A percentile compares a stretch with the other conserved stretches of the same genome.
These are phyloP conservation scores for Ephydatia muelleri DNA, from an alignment of 37 sponge, comb jelly and placozoan genomes.

Conservation along the genomic window DNA sequence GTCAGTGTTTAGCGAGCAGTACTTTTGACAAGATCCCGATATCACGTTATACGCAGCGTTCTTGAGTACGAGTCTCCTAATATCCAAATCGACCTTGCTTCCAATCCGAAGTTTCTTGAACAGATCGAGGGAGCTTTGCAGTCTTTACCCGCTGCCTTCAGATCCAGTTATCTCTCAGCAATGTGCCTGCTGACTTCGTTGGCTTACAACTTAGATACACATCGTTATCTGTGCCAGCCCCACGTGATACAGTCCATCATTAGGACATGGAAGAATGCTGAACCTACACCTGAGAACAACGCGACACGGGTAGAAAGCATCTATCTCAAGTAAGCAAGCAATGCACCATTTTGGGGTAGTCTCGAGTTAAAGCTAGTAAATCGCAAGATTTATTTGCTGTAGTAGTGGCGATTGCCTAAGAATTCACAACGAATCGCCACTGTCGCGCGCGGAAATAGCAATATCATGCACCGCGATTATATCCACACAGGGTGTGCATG, in stretches of 20 bases:
- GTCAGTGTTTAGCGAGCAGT: too few relatives aligned
- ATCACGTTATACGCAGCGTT: not conserved
- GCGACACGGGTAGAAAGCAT: not conserved
- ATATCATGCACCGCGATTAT: too few relatives aligned
- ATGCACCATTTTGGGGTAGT: too few relatives aligned
- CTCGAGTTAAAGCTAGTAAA: too few relatives aligned
- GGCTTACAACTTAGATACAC: constrained; percentile 41
- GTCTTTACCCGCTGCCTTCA: constrained; percentile 17
- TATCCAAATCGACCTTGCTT: constrained; percentile 47
- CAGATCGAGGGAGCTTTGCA: constrained; percentile 26
- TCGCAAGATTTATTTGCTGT: too few relatives aligned
- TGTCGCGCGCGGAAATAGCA: too few relatives aligned
- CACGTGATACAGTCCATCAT: constrained; percentile 16
- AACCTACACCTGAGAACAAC: not conserved
- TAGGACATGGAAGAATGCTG: constrained; percentile 2
- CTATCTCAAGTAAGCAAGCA: constrained; percentile 11
- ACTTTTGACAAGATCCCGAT: too few relatives aligned
- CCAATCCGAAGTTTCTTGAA: constrained; percentile 9
- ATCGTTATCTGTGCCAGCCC: constrained; percentile 13
- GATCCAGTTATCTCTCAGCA: constrained; percentile 12
- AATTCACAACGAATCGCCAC: too few relatives aligned
- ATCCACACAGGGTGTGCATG: too few relatives aligned
- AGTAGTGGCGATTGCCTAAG: too few relatives aligned
- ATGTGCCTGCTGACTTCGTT: not conserved
- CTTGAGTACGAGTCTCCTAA: constrained; percentile 15